Percentiles rank a stretch among this genome's conserved stretches.
Evolutionary conservation across 2,797 vertebrate genomes (phyloP).

Genomic region (Phoebastria nigripes): DNA sequence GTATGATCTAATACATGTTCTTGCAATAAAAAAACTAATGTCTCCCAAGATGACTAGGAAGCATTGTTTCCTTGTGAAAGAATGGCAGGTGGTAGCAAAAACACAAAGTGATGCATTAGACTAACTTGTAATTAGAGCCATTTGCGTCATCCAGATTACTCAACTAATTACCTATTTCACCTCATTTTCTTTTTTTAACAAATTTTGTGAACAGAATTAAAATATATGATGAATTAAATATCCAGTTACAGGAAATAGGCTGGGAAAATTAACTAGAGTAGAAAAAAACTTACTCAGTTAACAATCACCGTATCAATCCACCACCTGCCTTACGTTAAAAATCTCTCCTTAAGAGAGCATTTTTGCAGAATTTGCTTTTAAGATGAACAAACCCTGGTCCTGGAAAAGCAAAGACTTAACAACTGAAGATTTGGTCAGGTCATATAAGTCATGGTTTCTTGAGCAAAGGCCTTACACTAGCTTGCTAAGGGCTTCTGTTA

Average conservation of each 20-base stretch:
- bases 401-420: neutral
- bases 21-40: neutral
- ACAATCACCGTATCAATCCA: neutral
- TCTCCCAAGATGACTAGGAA: neutral
- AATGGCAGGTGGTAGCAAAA: slow-evolving; percentile 11
- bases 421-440: neutral
- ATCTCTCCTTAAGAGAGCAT: neutral
- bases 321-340: neutral
- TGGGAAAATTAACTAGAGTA: neutral
- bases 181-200: neutral
- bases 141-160: neutral
- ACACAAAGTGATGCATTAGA: neutral
- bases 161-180: neutral
- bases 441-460: neutral
- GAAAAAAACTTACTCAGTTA: neutral
- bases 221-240: neutral
- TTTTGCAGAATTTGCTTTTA: neutral
- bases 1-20: slow-evolving; percentile 5
- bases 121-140: neutral
- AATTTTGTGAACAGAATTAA: neutral
- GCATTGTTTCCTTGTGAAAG: neutral
- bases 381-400: neutral
- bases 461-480: neutral
- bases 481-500: neutral
- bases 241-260: neutral